Conservation (phyloP, 2,888 invertebrate genomes). For the Pyrgus malvae region DNA sequence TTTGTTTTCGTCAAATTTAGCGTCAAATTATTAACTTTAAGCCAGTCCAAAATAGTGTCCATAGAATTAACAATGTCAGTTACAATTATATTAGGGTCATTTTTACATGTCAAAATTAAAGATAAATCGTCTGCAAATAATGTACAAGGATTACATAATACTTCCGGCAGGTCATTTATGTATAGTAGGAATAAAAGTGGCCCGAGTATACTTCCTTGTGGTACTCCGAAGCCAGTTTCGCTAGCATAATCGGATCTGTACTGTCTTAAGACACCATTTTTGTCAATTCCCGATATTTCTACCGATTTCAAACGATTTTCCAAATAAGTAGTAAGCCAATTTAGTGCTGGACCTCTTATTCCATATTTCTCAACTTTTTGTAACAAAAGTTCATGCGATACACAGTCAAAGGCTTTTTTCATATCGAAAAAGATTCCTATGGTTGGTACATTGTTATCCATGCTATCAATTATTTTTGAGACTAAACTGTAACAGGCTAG, state of each 20-base stretch:
- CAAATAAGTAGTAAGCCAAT: background rate
- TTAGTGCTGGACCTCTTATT: background rate
- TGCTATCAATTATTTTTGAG: background rate
- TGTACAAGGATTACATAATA: background rate
- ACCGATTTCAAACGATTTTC: background rate
- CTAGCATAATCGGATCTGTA: background rate
- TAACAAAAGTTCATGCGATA: background rate
- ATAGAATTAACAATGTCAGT: background rate
- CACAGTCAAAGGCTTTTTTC: constrained; percentile 28
- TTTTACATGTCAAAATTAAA: background rate
- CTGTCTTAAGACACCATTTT: background rate
- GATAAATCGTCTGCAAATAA: background rate
- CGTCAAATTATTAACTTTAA: background rate
- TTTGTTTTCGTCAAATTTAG: constrained; percentile 4
- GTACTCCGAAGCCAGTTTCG: constrained; percentile 1
- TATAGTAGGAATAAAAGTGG: constrained; percentile 13
- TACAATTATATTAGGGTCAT: background rate
- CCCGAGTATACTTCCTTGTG: constrained; percentile 21
- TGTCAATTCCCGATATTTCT: background rate
- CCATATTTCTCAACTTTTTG: background rate
- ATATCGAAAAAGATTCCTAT: constrained; percentile 22
- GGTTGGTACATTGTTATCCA: constrained; percentile 8
- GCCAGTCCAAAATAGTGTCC: background rate
- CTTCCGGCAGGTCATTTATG: constrained; percentile 5
- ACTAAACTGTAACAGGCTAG: constrained; percentile 17